These are phyloP conservation scores for Pithys albifrons DNA, from an alignment of 2,113 vertebrate species.

Conservation along the genomic window DNA sequence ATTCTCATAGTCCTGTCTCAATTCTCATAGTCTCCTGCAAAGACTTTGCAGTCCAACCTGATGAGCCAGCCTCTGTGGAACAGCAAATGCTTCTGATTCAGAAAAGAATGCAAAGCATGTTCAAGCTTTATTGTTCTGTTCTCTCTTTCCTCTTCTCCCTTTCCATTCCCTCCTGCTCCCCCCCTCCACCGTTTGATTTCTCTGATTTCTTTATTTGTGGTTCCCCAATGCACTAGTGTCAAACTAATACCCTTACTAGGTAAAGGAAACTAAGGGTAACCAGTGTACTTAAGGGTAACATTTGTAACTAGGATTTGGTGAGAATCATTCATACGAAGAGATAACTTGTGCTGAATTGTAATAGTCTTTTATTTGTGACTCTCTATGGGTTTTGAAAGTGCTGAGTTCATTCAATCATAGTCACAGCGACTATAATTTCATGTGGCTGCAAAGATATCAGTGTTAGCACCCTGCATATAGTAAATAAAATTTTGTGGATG, in stretches of 20 bases:
- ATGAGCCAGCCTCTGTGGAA: neutral
- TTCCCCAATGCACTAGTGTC: neutral
- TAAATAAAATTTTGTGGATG: neutral
- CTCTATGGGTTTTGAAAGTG: neutral
- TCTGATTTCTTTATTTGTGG: neutral
- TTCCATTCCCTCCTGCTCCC: too few relatives aligned
- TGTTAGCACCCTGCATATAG: neutral
- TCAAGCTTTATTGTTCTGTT: neutral
- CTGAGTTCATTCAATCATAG: neutral
- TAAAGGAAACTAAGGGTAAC: neutral
- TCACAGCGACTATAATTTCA: neutral
- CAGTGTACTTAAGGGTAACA: neutral
- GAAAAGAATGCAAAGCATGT: slow-evolving; percentile 9
- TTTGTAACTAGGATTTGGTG: neutral
- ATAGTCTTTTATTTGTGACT: neutral
- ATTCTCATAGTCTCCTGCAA: too few relatives aligned
- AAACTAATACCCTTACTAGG: neutral
- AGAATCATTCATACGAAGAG: neutral
- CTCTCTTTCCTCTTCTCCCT: too few relatives aligned
- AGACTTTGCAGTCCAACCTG: neutral
- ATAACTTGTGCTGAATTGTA: neutral
- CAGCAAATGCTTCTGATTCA: neutral
- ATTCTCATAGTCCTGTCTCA: neutral
- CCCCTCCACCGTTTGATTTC: neutral
- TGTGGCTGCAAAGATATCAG: neutral